These are phyloP conservation scores for Tenodera sinensis DNA, from an alignment of 2,888 invertebrate species.

Conservation along the genomic window DNA sequence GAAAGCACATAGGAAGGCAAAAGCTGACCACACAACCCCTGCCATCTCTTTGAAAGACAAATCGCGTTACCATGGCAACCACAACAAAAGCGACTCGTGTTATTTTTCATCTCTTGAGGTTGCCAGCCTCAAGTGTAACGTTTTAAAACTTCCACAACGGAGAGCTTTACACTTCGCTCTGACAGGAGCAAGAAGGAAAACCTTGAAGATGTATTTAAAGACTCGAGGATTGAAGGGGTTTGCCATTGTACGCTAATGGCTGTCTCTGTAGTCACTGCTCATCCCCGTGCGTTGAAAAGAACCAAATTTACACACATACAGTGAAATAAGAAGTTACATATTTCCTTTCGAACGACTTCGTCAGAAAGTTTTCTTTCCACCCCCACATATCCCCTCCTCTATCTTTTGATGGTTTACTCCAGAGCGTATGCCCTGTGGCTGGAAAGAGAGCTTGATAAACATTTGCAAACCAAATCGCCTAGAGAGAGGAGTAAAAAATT, in stretches of 20 bases:
- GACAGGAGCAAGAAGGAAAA: background rate
- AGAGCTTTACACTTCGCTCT: background rate
- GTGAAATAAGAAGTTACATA: background rate
- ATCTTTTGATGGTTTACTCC: background rate
- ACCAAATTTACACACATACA: background rate
- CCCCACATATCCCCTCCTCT: background rate
- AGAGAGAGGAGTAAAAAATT: background rate
- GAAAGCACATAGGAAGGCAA: too few species aligned
- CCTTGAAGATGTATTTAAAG: background rate
- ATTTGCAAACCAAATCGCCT: conserved; percentile 27
- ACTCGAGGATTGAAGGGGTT: background rate
- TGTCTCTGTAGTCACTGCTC: background rate
- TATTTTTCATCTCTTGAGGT: background rate
- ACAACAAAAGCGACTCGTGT: background rate
- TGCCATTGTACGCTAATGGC: background rate
- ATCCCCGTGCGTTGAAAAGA: background rate
- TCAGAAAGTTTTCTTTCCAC: background rate
- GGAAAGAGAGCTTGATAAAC: background rate
- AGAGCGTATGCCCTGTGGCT: background rate
- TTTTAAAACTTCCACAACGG: background rate
- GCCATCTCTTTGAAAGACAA: too few species aligned
- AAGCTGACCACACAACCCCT: background rate
- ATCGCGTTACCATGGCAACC: background rate
- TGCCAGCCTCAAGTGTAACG: background rate
- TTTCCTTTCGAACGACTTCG: background rate